Percentiles rank a stretch among this genome's conserved stretches.
Evolutionary conservation across 2,888 invertebrate species (phyloP).

Genomic region (Xiphydria camelus): DNA sequence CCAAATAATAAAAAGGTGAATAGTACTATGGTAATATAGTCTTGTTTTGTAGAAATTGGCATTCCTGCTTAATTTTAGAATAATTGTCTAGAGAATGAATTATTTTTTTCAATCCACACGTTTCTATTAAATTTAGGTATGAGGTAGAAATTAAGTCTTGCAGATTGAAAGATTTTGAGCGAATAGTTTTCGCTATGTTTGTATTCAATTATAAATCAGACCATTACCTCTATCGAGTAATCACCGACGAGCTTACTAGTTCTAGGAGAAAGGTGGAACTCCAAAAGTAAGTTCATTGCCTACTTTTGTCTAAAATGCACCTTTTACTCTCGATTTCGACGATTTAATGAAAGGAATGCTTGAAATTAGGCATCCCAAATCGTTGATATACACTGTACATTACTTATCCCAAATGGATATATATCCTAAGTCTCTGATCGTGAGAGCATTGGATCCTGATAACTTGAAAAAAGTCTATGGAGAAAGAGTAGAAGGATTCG

Average conservation of each 20-base stretch:
- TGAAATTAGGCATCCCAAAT: conserved; percentile 30
- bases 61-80: no score
- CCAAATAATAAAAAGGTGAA: conserved; percentile 59
- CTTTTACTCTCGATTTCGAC: conserved; percentile 7
- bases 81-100: no score
- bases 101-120: no score
- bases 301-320: not conserved
- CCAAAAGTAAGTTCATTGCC: conserved; percentile 33
- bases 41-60: no score
- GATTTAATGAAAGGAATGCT: no score
- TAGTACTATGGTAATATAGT: no score
- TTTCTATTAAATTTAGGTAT: conserved; percentile 48
- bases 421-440: conserved; percentile 66
- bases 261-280: conserved; percentile 64
- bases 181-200: conserved; percentile 66
- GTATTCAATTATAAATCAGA: conserved; percentile 64
- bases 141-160: conserved; percentile 57
- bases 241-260: conserved; percentile 61
- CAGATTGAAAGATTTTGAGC: conserved; percentile 77
- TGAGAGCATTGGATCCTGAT: conserved; percentile 62
- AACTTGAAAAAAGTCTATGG: conserved; percentile 65
- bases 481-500: conserved; percentile 54
- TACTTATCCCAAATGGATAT: conserved; percentile 64
- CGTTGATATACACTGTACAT: conserved; percentile 52
- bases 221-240: conserved; percentile 58